Evolutionary conservation across 2,797 vertebrate genomes (phyloP), one percentile per base, ranked within the genome.

Genomic region (Sparidentex hasta): DNA sequence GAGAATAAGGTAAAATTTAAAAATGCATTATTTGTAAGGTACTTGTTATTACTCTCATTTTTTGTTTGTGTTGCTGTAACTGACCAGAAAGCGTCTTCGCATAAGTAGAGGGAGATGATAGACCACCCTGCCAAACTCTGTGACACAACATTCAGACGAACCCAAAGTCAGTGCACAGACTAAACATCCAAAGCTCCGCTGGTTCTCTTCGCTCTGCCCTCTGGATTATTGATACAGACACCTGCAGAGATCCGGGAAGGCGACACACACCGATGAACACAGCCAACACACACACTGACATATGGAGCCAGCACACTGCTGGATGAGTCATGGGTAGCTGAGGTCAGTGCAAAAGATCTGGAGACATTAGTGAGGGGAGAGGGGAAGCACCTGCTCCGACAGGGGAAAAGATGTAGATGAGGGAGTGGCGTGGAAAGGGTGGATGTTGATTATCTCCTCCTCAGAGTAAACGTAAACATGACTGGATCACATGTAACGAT

Each of bases 281-380:
- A 62, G 82, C 85, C 89, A 87, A 90, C 81, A 84, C 85, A 88
- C 76, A 90, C 76, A 66, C 61, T 52, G 41, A 80, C 72, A 43
- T 51, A 33, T 20, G 57, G 61, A 90, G 85, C 89, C 88, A 82
- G 82, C 62, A 47, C n/a, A 21, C 67, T 64, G 78, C 66, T 46
- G 74, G 82, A 84, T 95, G 93, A 95, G 90, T 94, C 92, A 92
- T 62, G 80, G 84, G 82, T 89, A 81, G 82, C 83, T 92, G 92
- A 93, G 90, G 90, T 93, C 92, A 91, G 84, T 41, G 81, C 65
- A 74, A 47, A 33, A 91, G 88, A 85, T 91, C 88, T 79, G 50
- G 67, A 86, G 73, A 88, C 85, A 61, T 87, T 82, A 82, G 73
- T 2, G 62, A 84, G 76, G 44, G 75, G 55, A 85, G 87, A 92